A percentile compares a stretch with the other conserved stretches of the same genome.
Conservation (phyloP, 2,888 invertebrate genomes). For the Gandaritis pyraliata region DNA sequence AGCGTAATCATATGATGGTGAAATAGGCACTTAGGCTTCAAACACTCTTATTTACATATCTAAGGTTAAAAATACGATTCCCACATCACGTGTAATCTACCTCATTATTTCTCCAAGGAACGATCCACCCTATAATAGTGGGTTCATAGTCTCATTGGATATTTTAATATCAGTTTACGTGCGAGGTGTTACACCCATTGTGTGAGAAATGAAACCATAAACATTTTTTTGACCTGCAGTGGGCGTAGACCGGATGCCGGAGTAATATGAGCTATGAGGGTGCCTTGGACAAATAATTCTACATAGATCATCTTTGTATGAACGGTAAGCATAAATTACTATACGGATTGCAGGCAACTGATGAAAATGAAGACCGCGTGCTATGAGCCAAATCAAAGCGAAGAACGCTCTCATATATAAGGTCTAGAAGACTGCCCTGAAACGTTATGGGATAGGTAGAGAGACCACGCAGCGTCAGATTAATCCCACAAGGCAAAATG, state of each 20-base stretch:
- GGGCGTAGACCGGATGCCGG: slow-evolving; percentile 53
- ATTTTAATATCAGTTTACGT: slow-evolving; percentile 47
- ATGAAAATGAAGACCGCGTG: too few relatives aligned
- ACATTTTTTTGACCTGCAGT: slow-evolving; percentile 45
- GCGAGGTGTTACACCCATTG: slow-evolving; percentile 45
- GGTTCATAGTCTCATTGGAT: slow-evolving; percentile 13
- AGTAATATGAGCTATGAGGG: slow-evolving; percentile 41
- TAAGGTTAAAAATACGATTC: not conserved
- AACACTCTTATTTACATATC: too few relatives aligned
- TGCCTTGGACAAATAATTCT: slow-evolving; percentile 6
- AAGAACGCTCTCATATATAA: too few relatives aligned
- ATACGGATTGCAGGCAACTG: too few relatives aligned
- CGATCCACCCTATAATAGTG: not conserved
- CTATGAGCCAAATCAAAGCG: too few relatives aligned
- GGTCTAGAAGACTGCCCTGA: too few relatives aligned
- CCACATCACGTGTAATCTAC: not conserved
- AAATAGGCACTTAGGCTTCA: too few relatives aligned
- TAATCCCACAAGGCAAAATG: too few relatives aligned
- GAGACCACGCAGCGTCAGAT: too few relatives aligned
- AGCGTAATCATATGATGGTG: too few relatives aligned
- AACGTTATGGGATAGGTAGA: too few relatives aligned
- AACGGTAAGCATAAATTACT: slow-evolving; percentile 1
- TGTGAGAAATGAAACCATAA: slow-evolving; percentile 42
- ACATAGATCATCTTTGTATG: not conserved
- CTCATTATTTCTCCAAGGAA: slow-evolving; percentile 6